Percentiles rank a stretch among this genome's conserved stretches.
Conservation (phyloP, 53 echinoderm and acorn worm genomes). For the Holothuria scabra region DNA sequence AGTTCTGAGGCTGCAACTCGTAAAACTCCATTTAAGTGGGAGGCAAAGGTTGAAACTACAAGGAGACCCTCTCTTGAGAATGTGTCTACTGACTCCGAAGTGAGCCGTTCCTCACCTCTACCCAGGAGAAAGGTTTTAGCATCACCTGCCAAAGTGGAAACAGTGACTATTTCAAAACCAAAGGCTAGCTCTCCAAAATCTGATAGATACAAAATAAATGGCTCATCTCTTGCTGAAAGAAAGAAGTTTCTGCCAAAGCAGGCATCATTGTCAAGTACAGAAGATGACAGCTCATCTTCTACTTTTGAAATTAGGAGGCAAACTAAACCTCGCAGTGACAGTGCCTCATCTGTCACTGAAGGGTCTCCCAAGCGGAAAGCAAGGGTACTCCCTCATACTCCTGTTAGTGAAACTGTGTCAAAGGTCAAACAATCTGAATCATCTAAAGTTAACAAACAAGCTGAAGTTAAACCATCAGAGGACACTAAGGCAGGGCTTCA, state of each 20-base stretch:
- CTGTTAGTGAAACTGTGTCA: background rate
- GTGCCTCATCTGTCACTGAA: background rate
- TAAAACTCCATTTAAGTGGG: conserved; percentile 36
- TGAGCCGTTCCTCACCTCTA: conserved; percentile 20
- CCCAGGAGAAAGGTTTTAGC: background rate
- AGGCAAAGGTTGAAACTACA: conserved; percentile 34
- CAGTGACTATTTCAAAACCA: background rate
- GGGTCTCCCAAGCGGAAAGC: conserved; percentile 23
- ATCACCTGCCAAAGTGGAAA: conserved; percentile 25
- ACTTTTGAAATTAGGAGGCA: conserved; percentile 24
- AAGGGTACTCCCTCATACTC: conserved; percentile 3
- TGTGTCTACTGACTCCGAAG: conserved; percentile 42
- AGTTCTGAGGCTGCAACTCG: background rate
- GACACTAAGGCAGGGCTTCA: background rate
- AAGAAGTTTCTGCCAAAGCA: background rate
- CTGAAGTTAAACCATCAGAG: background rate
- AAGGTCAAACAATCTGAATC: background rate
- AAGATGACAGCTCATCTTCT: conserved; percentile 30
- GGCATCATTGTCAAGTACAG: conserved; percentile 26
- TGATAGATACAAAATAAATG: background rate
- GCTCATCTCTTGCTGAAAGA: background rate
- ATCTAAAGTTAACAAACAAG: no score
- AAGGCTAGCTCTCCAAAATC: conserved; percentile 25
- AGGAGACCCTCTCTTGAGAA: conserved; percentile 37
- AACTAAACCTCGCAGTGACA: conserved; percentile 19